Evolutionary conservation across 2,888 invertebrate genomes (phyloP).

Genomic region (Tricholauxania praeusta): DNA sequence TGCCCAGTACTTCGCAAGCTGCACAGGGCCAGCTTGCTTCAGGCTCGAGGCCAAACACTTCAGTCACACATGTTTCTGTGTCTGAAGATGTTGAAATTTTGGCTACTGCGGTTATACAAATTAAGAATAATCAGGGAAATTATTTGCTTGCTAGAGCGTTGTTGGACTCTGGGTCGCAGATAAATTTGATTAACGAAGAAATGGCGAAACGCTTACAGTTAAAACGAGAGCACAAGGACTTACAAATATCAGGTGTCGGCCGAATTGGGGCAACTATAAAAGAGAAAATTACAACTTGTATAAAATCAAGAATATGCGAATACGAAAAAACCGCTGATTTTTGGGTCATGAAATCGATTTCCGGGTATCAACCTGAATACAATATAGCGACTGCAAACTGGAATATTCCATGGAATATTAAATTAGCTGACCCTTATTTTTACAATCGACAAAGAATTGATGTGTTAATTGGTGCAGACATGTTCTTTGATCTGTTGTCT

Average conservation of each 20-base stretch:
- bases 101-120: constrained; percentile 23
- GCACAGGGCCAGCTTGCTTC: no score
- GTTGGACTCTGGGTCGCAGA: constrained; percentile 4
- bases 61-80: not conserved
- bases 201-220: not conserved
- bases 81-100: constrained; percentile 13
- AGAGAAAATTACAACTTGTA: constrained; percentile 8
- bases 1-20: not conserved
- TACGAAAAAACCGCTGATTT: constrained; percentile 30
- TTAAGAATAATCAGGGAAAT: no score
- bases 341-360: constrained; percentile 14
- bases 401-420: constrained; percentile 26
- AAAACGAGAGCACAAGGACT: not conserved
- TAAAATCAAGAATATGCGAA: constrained; percentile 26
- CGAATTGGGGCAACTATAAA: not conserved
- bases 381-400: constrained; percentile 15
- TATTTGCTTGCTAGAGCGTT: no score
- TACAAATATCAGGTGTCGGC: constrained; percentile 25
- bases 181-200: no score
- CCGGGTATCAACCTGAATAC: constrained; percentile 22
- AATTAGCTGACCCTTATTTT: constrained; percentile 30
- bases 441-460: constrained; percentile 28
- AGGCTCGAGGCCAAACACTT: not conserved
- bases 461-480: constrained; percentile 20
- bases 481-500: no score